Evolutionary conservation across 2,797 vertebrate species (phyloP), one percentile per base, ranked within the genome.

Genomic region (Megalops cyprinoides): DNA sequence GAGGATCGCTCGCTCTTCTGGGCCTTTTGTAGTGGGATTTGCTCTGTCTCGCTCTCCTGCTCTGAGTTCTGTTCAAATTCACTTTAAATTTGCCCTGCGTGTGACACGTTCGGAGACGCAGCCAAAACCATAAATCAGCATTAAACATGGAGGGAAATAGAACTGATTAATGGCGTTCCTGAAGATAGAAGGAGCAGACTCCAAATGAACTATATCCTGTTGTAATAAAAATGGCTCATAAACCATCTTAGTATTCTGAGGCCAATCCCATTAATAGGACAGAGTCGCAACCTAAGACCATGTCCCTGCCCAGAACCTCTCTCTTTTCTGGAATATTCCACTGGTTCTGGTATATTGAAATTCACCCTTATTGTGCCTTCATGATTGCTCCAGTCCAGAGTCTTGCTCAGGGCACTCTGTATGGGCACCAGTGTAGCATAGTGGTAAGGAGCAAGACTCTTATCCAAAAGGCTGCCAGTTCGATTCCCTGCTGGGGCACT

Each of bases 151-250:
- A 14, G 42, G 42, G 23, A 15, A 9, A 56, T 18, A 46, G 7
- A 62, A 62, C 28, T 23, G 65, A 69, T 69, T 42, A 18, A 69
- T 42, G 65, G 44, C 37, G 23, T 23, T 69, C n/a, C 37, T 4
- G 65, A 69, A 69, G 65, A 69, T 42, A 69, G 65, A 42, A 7
- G 39, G 65, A 42, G 65, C 18, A 18, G 37, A 69, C 65, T 69
- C 65, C 65, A 34, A 69, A 69, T 42, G 37, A 69, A 69, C 65
- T 69, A 69, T 69, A 69, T 69, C 65, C 65, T 69, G 65, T 69
- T 42, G 65, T 9, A 42, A 69, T 69, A 69, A 69, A 69, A 69
- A 42, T 44, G 65, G 65, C 65, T 42, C 65, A 69, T 69, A 69
- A 69, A 69, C 20, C 65, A n/a, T 15, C 65, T 69, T 42, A 42